Evolutionary conservation across 2,797 vertebrate species (phyloP).

Genomic region (Nyctalus aviator): DNA sequence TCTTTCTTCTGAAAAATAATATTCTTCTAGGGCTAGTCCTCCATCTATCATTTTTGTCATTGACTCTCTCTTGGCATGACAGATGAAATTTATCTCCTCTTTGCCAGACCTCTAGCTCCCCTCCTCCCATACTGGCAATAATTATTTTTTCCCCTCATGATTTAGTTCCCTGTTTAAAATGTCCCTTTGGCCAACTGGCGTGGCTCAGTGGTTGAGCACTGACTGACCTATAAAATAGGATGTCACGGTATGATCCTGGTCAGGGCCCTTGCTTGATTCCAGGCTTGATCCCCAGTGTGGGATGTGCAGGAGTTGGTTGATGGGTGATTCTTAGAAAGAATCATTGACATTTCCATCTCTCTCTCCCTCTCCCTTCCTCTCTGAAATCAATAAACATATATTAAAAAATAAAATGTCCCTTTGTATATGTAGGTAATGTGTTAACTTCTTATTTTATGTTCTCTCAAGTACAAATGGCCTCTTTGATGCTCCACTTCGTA

Average conservation of each 20-base stretch:
- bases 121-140: background rate
- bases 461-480: background rate
- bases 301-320: too few relatives aligned
- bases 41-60: background rate
- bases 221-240: too few relatives aligned
- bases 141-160: background rate
- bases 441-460: background rate
- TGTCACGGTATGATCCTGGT: too few relatives aligned
- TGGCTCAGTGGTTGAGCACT: too few relatives aligned
- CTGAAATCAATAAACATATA: too few relatives aligned
- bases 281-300: too few relatives aligned
- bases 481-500: background rate
- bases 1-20: conserved; percentile 39
- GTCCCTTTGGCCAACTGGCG: background rate
- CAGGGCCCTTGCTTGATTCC: too few relatives aligned
- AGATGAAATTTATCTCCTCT: background rate
- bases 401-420: background rate
- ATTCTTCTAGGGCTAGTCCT: background rate
- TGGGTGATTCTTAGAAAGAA: too few relatives aligned
- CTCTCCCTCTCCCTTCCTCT: too few relatives aligned
- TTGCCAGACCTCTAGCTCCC: background rate
- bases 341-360: too few relatives aligned
- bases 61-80: background rate
- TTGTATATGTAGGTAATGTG: background rate
- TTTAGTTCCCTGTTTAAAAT: background rate